Conservation (phyloP, 2,888 invertebrate genomes). For the Hydroisotoma schaefferi region DNA sequence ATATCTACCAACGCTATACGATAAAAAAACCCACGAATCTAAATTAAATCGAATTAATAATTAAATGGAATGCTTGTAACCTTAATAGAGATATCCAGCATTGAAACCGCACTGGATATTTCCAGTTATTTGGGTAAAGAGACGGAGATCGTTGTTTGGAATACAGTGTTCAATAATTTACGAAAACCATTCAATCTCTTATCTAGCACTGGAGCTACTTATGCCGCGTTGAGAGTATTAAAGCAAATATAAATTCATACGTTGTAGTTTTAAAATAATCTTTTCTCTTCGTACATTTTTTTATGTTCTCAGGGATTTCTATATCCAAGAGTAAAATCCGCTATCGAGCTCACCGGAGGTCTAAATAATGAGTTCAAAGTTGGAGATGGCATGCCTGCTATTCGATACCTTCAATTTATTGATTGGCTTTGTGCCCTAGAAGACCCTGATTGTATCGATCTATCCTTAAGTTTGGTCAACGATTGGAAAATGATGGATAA, state of each 20-base stretch:
- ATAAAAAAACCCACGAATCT: not conserved
- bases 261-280: too few species aligned
- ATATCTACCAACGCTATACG: too few species aligned
- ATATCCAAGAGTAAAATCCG: constrained; percentile 27
- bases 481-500: constrained; percentile 19
- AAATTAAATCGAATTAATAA: not conserved
- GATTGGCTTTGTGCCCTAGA: constrained; percentile 40
- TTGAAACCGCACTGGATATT: constrained; percentile 26
- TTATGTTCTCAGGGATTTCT: constrained; percentile 20
- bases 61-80: not conserved
- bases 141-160: constrained; percentile 36
- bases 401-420: constrained; percentile 35
- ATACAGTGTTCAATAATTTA: constrained; percentile 33
- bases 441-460: constrained; percentile 25
- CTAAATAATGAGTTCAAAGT: constrained; percentile 8
- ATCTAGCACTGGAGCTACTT: constrained; percentile 9
- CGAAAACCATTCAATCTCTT: constrained; percentile 22
- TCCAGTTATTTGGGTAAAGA: constrained; percentile 27
- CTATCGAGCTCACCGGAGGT: constrained; percentile 23
- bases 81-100: too few species aligned
- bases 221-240: constrained; percentile 22
- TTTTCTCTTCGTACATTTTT: not conserved
- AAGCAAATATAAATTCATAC: not conserved
- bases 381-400: constrained; percentile 26
- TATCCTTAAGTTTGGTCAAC: constrained; percentile 8